These are phyloP conservation scores for Crenuchus spilurus DNA, from an alignment of 2,797 vertebrate genomes.

Conservation along the genomic window DNA sequence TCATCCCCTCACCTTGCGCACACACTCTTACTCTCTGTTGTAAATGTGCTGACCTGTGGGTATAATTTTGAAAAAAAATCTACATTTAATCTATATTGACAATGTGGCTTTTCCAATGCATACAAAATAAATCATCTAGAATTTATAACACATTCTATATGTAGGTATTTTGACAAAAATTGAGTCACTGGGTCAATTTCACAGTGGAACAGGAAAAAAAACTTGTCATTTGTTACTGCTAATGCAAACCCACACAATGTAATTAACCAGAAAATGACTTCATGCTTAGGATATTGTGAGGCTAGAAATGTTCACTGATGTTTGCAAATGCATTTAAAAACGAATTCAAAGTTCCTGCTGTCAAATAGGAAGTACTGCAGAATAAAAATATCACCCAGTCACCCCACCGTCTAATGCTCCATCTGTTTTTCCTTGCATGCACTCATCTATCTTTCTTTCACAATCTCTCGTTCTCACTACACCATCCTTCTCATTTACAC, in stretches of 20 bases:
- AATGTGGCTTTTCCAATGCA: no score
- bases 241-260: background rate
- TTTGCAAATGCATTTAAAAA: constrained; percentile 19
- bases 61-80: no score
- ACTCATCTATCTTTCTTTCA: constrained; percentile 40
- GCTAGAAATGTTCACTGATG: background rate
- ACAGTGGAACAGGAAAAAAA: no score
- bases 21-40: no score
- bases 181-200: background rate
- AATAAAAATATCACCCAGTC: constrained; percentile 34
- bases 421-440: constrained; percentile 41
- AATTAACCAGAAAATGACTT: background rate
- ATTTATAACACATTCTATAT: no score
- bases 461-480: constrained; percentile 35
- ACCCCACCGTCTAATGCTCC: constrained; percentile 36
- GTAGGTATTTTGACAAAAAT: no score
- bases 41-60: no score
- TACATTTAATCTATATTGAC: no score
- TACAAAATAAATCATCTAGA: no score
- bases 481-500: constrained; percentile 54
- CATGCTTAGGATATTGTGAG: background rate
- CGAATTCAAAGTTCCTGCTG: background rate
- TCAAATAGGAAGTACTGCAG: constrained; percentile 7
- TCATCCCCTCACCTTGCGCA: no score
- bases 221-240: background rate